Base-by-base conservation (phyloP, 1,140 invertebrate species). In the Drosophila albomicans region DNA sequence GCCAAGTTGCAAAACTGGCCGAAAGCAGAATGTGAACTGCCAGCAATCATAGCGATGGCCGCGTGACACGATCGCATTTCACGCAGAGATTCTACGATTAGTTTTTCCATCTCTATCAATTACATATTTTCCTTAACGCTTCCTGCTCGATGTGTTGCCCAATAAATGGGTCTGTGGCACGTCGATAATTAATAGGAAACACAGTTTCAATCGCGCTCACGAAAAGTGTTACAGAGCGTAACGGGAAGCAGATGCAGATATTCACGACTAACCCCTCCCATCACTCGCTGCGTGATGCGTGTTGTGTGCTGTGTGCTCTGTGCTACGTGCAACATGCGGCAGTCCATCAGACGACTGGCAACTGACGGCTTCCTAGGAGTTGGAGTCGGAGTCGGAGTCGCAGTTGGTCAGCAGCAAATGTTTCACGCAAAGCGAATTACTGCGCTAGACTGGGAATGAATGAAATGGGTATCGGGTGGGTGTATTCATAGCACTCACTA, bases 1-100 rank as follows among this genome's bases (percentile, higher is more conserved):
- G 56, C 68, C 67, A 28, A 49, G 52, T 78, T 73, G 54, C 69
- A 64, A 82, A 81, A 81, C 61, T 45, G 30, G 8, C 13, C 62
- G 51, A 52, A 52, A 25, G 59, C 13, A 52, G 54, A 66, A 79
- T 71, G 64, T 46, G 25, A 63, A 49, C 48, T 69, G 15, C n/a
- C 56, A 58, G 65, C 28, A 52, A 72, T 45, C 74, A 7, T 61
- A 58, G 65, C 28, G 58, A 76, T 45, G 77, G 11, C 45, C 10
- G 46, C 77, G 74, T 77, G 77, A 57, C 58, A 59, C 54, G 43
- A 76, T 11, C 15, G 15, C 7, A 30, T 13, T 41, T 57, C 32
- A 10, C 51, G 48, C 48, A 25, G 3, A n/a, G 8, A 49, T 49
- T 54, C 30, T 54, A 3, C 28, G 10, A 5, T 4, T 5, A 32